Conservation (phyloP, 1,140 invertebrate genomes). For the Odontomachus brunneus region DNA sequence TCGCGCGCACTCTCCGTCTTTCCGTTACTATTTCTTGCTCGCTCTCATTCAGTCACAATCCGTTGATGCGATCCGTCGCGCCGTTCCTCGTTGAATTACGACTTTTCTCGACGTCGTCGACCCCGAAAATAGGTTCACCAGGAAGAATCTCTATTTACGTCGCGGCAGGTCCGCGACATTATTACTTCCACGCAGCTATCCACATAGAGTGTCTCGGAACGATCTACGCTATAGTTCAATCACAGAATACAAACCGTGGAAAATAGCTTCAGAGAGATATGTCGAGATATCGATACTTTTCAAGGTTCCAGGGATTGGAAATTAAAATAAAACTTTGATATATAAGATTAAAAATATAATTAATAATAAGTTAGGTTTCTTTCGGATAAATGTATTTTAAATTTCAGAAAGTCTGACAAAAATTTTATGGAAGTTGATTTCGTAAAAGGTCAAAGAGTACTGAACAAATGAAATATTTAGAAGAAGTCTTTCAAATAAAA, state of each 20-base stretch:
- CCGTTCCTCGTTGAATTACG: constrained; percentile 43
- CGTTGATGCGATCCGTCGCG: constrained; percentile 48
- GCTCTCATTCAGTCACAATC: constrained; percentile 36
- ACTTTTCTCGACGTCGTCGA: constrained; percentile 26
- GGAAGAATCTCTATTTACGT: constrained; percentile 59
- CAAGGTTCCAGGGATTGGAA: not conserved
- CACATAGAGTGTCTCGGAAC: constrained; percentile 11
- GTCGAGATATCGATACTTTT: not conserved
- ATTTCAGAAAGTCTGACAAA: too few species aligned
- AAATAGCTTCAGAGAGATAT: not conserved
- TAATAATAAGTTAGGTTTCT: too few species aligned
- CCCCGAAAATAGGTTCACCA: constrained; percentile 55
- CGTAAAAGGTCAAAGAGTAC: too few species aligned
- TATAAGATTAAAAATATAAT: not conserved
- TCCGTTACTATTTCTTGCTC: constrained; percentile 39
- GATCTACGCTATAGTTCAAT: not conserved
- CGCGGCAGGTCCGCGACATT: constrained; percentile 38
- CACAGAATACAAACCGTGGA: not conserved
- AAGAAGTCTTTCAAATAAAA: too few species aligned
- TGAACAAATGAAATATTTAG: too few species aligned
- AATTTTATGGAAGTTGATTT: too few species aligned
- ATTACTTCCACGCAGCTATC: constrained; percentile 30
- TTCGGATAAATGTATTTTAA: too few species aligned
- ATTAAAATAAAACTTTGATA: not conserved
- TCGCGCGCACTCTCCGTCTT: not conserved